phyloP scores from a whole-genome alignment of 2,888 invertebrate species.

The Psylliodes chrysocephalus region DNA sequence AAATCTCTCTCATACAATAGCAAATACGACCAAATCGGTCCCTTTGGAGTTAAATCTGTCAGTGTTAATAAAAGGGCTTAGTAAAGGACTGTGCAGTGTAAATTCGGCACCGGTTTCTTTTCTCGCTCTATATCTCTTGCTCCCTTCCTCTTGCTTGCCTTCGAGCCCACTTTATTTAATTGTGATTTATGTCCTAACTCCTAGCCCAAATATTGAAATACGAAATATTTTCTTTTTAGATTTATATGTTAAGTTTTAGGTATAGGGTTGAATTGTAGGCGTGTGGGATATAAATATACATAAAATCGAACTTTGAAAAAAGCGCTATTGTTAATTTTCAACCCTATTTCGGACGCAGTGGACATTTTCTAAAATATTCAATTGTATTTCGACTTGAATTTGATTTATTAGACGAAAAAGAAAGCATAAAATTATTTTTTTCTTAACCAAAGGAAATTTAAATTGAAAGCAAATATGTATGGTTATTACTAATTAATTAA shows the following conservation, averaged over 20 bases:
- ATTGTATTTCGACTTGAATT: conserved; percentile 1
- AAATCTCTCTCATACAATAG: conserved; percentile 39
- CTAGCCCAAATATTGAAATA: conserved; percentile 47
- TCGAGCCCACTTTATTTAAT: conserved; percentile 52
- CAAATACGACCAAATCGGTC: conserved; percentile 49
- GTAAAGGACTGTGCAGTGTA: conserved; percentile 51
- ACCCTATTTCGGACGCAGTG: conserved; percentile 3
- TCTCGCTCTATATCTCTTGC: conserved; percentile 25
- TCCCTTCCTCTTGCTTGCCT: neutral
- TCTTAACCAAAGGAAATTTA: too few relatives aligned
- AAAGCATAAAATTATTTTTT: neutral
- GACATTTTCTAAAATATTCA: conserved; percentile 18
- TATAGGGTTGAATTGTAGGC: conserved; percentile 24
- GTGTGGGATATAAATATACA: conserved; percentile 30
- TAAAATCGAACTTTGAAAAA: conserved; percentile 25
- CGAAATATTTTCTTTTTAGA: conserved; percentile 43
- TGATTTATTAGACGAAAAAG: neutral
- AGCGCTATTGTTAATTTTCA: conserved; percentile 22
- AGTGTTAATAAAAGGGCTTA: conserved; percentile 48
- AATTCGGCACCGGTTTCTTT: conserved; percentile 50
- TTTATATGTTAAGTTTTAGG: conserved; percentile 37
- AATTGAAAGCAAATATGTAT: too few relatives aligned
- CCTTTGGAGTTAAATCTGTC: conserved; percentile 49
- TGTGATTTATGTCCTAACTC: conserved; percentile 52
- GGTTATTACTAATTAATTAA: too few relatives aligned